phyloP scores from a whole-genome alignment of 1,140 invertebrate genomes.

The Rhynchophorus ferrugineus region DNA sequence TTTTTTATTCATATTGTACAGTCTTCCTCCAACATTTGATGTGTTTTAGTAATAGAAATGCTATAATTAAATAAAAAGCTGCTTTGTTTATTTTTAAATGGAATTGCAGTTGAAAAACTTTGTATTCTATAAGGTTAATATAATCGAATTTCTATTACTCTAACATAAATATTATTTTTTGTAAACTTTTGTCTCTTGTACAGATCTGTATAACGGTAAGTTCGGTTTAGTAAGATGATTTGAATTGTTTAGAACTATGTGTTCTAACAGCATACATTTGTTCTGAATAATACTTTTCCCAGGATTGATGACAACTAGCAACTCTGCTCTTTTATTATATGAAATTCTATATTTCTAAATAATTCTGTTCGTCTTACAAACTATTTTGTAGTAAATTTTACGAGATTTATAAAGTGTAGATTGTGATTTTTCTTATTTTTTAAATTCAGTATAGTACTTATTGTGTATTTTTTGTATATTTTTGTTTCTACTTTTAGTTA shows the following conservation, averaged over 20 bases:
- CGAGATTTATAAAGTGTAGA: slow-evolving; percentile 10
- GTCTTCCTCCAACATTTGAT: slow-evolving; percentile 3
- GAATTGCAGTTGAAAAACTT: no score
- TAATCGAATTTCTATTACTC: not conserved
- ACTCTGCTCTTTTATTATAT: no score
- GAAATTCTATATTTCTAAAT: not conserved
- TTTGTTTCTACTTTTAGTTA: slow-evolving; percentile 21
- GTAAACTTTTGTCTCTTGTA: slow-evolving; percentile 15
- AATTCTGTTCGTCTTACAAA: not conserved
- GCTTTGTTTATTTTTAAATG: no score
- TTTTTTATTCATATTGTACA: no score
- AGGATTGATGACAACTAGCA: no score
- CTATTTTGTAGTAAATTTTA: slow-evolving; percentile 11
- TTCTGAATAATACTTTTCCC: no score
- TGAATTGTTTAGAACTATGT: slow-evolving; percentile 3
- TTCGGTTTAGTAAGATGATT: slow-evolving; percentile 1
- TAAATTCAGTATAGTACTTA: slow-evolving; percentile 16
- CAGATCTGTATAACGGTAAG: slow-evolving; percentile 15
- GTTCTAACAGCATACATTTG: not conserved
- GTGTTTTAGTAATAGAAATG: not conserved
- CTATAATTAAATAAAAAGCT: no score
- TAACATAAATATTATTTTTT: slow-evolving; percentile 1
- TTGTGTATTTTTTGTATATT: slow-evolving; percentile 21
- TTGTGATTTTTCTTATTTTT: slow-evolving; percentile 20
- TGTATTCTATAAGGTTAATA: no score